Base-by-base conservation (phyloP, 2,888 invertebrate species). In the Crepidodera aurea region DNA sequence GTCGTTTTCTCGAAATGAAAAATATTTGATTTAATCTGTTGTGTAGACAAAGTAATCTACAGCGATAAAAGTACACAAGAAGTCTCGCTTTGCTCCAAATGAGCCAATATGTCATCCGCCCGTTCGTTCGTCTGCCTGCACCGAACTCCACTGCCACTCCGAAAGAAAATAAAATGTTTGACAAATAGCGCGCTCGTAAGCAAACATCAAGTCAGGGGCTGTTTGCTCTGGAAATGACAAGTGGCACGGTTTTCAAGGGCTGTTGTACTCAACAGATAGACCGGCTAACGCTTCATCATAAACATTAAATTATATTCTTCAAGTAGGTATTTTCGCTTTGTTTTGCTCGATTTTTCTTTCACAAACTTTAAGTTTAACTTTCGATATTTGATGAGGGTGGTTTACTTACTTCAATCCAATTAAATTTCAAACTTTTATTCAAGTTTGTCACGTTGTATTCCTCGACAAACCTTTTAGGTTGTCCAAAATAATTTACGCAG, bases 21-120 rank as follows among this genome's bases (percentile, higher is more conserved):
- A 81, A 79, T 80, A 79, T 80, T 80, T 80, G 79, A 79, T 79
- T 79, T 80, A 81, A 81, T 81, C 79, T 79, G 78, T 79, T 78
- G 78, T 78, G 79, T 77, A 79, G 79, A 80, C 79, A 79, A 77
- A 76, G 79, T 79, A 80, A 79, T 80, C 79, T 77, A 75, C 76
- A 77, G 76, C 77, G 76, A 80, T 79, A 79, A 80, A 79, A 79
- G 79, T 78, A 79, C 78, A 79, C 79, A 79, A 78, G 77, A 76
- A 78, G 78, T 78, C 74, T 76, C 78, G 78, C 78, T 74, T 75
- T 75, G 66, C 73, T 71, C 71, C 75, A 77, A 78, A 77, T 75
- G 76, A 77, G 76, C 78, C 78, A 77, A 77, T 78, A 77, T 74
- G 77, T 77, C 77, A 78, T 76, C 76, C 70, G 70, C 69, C 27